These are phyloP conservation scores for Bacillus rossius DNA, from an alignment of 1,140 invertebrate species.

Conservation along the genomic window DNA sequence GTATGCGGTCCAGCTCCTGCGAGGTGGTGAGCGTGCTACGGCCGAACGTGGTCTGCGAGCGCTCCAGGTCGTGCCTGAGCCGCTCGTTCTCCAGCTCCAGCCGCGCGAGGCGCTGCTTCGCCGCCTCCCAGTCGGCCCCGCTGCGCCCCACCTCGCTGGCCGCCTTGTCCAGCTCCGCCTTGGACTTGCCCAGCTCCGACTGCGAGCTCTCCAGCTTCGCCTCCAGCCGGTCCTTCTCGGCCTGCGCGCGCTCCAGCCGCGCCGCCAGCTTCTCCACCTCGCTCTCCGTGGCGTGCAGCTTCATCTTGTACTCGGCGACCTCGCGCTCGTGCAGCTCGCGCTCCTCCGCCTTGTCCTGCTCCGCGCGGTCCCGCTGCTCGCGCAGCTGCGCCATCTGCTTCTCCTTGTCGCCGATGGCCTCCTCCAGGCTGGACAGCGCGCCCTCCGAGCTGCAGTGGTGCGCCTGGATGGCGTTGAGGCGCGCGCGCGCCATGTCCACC, in stretches of 20 bases:
- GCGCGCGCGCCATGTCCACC: slow-evolving; percentile 88
- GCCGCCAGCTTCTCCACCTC: slow-evolving; percentile 86
- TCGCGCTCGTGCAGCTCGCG: slow-evolving; percentile 89
- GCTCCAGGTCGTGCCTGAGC: slow-evolving; percentile 75
- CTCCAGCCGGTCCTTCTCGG: slow-evolving; percentile 86
- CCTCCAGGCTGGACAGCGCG: slow-evolving; percentile 86
- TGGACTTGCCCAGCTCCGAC: slow-evolving; percentile 88
- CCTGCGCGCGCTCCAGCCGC: slow-evolving; percentile 75
- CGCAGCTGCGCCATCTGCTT: slow-evolving; percentile 90
- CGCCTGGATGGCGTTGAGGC: slow-evolving; percentile 85
- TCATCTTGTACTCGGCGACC: slow-evolving; percentile 93
- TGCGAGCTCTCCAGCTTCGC: slow-evolving; percentile 88
- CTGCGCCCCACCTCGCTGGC: slow-evolving; percentile 82
- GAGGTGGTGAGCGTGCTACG: slow-evolving; percentile 63
- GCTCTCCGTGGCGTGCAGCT: slow-evolving; percentile 82
- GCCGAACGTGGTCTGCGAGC: slow-evolving; percentile 74
- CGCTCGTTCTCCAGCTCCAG: slow-evolving; percentile 87
- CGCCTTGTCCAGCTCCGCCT: slow-evolving; percentile 87
- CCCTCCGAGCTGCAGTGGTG: slow-evolving; percentile 90
- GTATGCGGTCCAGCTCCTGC: slow-evolving; percentile 40
- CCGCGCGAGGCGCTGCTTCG: slow-evolving; percentile 76
- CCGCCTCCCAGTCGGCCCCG: slow-evolving; percentile 83
- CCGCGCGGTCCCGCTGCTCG: slow-evolving; percentile 91
- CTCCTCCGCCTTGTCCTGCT: slow-evolving; percentile 95
- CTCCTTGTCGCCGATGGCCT: slow-evolving; percentile 94